Evolutionary conservation across 2,888 invertebrate species (phyloP).

Genomic region (Anodontia alba): DNA sequence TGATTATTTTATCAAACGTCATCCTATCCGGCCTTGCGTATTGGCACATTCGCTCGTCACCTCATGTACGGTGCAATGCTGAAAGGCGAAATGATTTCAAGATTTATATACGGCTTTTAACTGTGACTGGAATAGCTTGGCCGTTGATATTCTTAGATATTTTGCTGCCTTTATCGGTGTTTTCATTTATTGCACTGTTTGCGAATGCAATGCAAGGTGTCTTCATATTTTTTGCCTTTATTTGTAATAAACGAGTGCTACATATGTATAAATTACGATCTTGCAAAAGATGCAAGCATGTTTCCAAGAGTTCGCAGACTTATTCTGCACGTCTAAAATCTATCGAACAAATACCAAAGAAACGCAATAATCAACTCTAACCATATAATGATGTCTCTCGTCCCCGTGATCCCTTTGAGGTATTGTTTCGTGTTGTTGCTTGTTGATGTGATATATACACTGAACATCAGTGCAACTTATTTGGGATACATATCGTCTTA

Average conservation of each 20-base stretch:
- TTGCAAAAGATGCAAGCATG: no score
- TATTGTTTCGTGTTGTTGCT: no score
- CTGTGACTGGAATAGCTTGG: slow-evolving; percentile 73
- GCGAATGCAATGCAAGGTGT: slow-evolving; percentile 70
- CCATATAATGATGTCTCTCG: no score
- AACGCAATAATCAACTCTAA: no score
- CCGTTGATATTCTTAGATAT: slow-evolving; percentile 65
- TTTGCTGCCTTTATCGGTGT: slow-evolving; percentile 52
- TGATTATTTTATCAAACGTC: slow-evolving; percentile 61
- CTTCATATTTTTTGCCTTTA: slow-evolving; percentile 68
- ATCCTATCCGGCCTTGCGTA: slow-evolving; percentile 61
- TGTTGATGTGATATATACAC: no score
- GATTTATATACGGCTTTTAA: slow-evolving; percentile 68
- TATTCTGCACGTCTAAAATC: no score
- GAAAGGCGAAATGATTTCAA: slow-evolving; percentile 44
- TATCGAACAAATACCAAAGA: no score
- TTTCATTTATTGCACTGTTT: slow-evolving; percentile 62
- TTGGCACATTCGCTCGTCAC: slow-evolving; percentile 46
- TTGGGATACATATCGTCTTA: no score
- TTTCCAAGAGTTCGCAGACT: no score
- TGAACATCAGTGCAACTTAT: no score
- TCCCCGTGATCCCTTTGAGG: no score
- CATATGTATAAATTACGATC: no score
- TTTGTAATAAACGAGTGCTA: slow-evolving; percentile 64
- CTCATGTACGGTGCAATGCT: slow-evolving; percentile 32